Base-by-base conservation (phyloP, 2,888 invertebrate species). In the Sarcophaga subvicina region DNA sequence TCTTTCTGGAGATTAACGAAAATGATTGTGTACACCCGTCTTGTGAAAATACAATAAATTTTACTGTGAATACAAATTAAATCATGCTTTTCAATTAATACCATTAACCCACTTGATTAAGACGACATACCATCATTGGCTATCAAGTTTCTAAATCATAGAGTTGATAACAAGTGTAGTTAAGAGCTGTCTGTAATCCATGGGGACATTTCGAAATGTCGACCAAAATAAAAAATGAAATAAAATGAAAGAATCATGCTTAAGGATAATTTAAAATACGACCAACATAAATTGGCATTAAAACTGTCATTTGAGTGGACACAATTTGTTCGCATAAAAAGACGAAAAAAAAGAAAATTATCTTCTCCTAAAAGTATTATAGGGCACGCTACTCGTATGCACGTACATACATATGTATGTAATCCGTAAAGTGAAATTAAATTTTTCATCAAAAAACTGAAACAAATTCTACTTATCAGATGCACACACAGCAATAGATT, bases 241-340 rank as follows among this genome's bases (percentile, higher is more conserved):
- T 22, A 22, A 14, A 64, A 25, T 54, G 37, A 82, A 17, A 64
- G 20, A 47, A 14, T 22, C 59, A 60, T 63, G 54, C 60, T 63
- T 59, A 67, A 54, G 72, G 25, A 59, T 83, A 72, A 67, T 78
- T 83, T 73, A 67, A 62, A 83, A 67, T 66, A 72, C n/a, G 67
- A 67, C n/a, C 83, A 67, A 59, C 72, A 78, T 72, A 78, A 83
- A 83, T 66, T 78, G 67, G 49, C 54, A 82, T 76, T 76, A 47
- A 76, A 70, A 71, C 71, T 54, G 82, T 45, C 73, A 76, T 59
- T 45, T 54, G 54, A 54, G 54, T 54, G 17, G 12, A 54, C 54
- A 54, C 4, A 54, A 17, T 54, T 54, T 12, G 17, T 54, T 5
- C 4, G 17, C 12, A 54, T 54, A 54, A 54, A 12, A 54, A 17